Evolutionary conservation across 2,113 vertebrate species (phyloP).

Genomic region (Oncorhynchus masou): DNA sequence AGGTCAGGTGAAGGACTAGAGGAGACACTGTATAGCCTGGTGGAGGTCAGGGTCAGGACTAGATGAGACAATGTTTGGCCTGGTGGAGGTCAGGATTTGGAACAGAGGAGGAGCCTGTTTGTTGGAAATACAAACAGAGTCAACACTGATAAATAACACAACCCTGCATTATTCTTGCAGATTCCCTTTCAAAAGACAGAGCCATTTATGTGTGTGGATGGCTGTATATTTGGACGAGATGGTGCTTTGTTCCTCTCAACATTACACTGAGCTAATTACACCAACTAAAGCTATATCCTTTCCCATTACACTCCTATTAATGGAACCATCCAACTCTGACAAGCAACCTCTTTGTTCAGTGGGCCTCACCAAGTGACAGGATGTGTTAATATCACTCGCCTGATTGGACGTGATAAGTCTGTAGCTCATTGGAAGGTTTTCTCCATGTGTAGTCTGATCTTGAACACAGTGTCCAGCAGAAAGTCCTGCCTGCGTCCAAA

Average conservation of each 20-base stretch:
- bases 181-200: slow-evolving; percentile 22
- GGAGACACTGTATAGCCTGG: too few species aligned
- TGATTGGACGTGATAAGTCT: slow-evolving; percentile 71
- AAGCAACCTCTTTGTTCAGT: slow-evolving; percentile 69
- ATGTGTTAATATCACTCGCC: slow-evolving; percentile 71
- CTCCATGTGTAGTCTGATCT: slow-evolving; percentile 28
- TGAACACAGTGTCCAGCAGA: slow-evolving; percentile 57
- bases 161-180: slow-evolving; percentile 12
- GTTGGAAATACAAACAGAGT: not conserved
- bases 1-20: too few species aligned
- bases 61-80: not conserved
- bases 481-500: slow-evolving; percentile 62
- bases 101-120: not conserved
- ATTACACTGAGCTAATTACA: slow-evolving; percentile 60
- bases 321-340: slow-evolving; percentile 55
- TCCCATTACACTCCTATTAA: slow-evolving; percentile 62
- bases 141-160: not conserved
- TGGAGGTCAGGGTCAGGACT: too few species aligned
- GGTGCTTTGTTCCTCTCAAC: slow-evolving; percentile 52
- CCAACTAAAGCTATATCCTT: slow-evolving; percentile 56
- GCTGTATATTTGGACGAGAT: slow-evolving; percentile 30
- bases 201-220: slow-evolving; percentile 9
- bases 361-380: slow-evolving; percentile 63
- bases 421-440: slow-evolving; percentile 30
- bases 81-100: not conserved